These are phyloP conservation scores for Ecliptopera silaceata DNA, from an alignment of 2,888 invertebrate genomes.

Conservation along the genomic window DNA sequence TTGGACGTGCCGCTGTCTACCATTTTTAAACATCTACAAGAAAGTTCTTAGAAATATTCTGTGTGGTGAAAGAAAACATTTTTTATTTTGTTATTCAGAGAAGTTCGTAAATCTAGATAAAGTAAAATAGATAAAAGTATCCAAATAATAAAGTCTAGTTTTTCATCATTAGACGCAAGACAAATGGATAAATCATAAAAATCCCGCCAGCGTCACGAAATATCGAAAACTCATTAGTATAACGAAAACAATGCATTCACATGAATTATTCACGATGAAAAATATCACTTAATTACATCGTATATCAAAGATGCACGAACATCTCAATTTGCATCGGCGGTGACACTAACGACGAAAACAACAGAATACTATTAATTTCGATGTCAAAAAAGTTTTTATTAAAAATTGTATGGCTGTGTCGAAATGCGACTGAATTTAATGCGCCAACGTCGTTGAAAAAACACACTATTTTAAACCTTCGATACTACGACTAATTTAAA, in stretches of 20 bases:
- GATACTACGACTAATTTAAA: no score
- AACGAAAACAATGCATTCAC: constrained; percentile 47
- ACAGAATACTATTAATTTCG: constrained; percentile 72
- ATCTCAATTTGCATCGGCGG: constrained; percentile 77
- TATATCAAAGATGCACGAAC: constrained; percentile 70
- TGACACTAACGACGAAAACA: constrained; percentile 78
- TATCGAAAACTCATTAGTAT: constrained; percentile 35
- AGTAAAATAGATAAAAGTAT: no score
- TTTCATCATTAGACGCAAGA: no score
- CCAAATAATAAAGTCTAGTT: no score
- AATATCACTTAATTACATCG: constrained; percentile 58
- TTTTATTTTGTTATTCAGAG: no score
- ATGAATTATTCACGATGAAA: constrained; percentile 41
- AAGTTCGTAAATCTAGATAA: no score
- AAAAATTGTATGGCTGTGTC: constrained; percentile 52
- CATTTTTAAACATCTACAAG: no score
- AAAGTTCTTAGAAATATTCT: no score
- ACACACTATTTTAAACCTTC: not conserved
- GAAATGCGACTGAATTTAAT: constrained; percentile 31
- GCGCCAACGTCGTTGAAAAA: constrained; percentile 1
- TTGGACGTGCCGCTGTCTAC: no score
- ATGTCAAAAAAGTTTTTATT: constrained; percentile 65
- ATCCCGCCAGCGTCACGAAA: constrained; percentile 8
- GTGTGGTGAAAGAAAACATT: no score
- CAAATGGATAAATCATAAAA: constrained; percentile 12